Conservation (phyloP, 2,113 vertebrate genomes). For the Lophotis ruficrista region DNA sequence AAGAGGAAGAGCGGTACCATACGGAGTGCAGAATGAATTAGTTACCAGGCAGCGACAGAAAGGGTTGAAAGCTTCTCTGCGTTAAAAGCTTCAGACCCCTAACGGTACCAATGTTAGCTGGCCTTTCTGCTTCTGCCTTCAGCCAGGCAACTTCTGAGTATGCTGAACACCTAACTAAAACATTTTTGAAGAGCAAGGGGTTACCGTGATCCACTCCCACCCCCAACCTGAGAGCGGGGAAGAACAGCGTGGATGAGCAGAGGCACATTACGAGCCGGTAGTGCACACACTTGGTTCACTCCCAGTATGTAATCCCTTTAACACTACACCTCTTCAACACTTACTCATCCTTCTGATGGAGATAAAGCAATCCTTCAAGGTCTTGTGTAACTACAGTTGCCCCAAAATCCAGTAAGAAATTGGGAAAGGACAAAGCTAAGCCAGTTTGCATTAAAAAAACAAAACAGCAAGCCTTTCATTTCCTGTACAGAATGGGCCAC, state of each 20-base stretch:
- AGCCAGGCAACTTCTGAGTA: background rate
- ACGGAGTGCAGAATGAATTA: conserved; percentile 1
- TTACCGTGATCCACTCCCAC: conserved; percentile 18
- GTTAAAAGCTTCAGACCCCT: background rate
- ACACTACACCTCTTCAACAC: conserved; percentile 59
- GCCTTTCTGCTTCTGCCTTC: conserved; percentile 37
- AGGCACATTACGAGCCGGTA: background rate
- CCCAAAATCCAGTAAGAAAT: background rate
- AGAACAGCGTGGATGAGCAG: conserved; percentile 14
- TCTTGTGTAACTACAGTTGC: conserved; percentile 18
- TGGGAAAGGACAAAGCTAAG: background rate
- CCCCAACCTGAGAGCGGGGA: background rate
- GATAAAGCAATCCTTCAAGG: background rate
- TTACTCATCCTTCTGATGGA: conserved; percentile 58
- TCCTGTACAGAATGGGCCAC: background rate
- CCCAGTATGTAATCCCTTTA: conserved; percentile 28
- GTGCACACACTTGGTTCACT: background rate
- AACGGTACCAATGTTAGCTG: conserved; percentile 3
- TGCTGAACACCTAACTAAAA: background rate
- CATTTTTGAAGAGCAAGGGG: background rate
- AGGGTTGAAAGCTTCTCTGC: background rate
- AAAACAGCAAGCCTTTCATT: background rate
- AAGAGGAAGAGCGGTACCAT: background rate
- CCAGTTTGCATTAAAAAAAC: background rate
- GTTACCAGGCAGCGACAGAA: conserved; percentile 27